Base-by-base conservation (phyloP, 30 jellyfish, hydroid and myxozoan genomes). In the Mastigias papua region DNA sequence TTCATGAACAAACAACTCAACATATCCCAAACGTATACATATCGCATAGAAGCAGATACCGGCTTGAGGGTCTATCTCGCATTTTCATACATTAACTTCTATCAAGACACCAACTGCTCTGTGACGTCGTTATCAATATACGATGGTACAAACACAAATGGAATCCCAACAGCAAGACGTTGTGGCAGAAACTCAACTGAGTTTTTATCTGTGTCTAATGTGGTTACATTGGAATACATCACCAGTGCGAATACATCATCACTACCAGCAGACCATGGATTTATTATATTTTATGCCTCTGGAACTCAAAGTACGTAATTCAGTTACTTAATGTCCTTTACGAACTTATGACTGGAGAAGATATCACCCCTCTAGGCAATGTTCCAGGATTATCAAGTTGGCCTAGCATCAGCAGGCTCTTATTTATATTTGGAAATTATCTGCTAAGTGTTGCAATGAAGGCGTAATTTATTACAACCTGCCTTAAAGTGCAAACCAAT, bases 91-190 rank as follows among this genome's bases (percentile, higher is more conserved):
- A 69, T 69, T 1, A 31, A 69, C 5, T 20, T 69, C 16, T 27
- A 28, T 9, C 17, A 34, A 1, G 50, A 31, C 26, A 23, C 3
- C 32, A 5, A 22, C 1, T 69, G 80, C 60, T 4, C 26, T 0
- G 5, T 8, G 15, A 46, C 80, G 5, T 20, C 32, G 29, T 31
- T 69, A 28, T 69, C 60, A 54, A 77, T 77, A 19, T 58, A 29
- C 25, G 88, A 77, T 2, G 78, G 88, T 22, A 19, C 0, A 0
- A 32, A 20, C 22, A 20, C 88, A 50, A 77, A 17, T 4, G 79
- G 48, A 13, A 6, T 0, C 0, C 69, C 88, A 23, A 42, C 25
- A 15, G 37, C 22, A 21, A 21, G 7, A 10, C 25, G 69, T 0
- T 21, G 79, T 21, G 78, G 78, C 49, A 0, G 50, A 28, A 73